These are phyloP conservation scores for Halcyon leucocephala DNA, from an alignment of 2,797 vertebrate species.

Conservation along the genomic window DNA sequence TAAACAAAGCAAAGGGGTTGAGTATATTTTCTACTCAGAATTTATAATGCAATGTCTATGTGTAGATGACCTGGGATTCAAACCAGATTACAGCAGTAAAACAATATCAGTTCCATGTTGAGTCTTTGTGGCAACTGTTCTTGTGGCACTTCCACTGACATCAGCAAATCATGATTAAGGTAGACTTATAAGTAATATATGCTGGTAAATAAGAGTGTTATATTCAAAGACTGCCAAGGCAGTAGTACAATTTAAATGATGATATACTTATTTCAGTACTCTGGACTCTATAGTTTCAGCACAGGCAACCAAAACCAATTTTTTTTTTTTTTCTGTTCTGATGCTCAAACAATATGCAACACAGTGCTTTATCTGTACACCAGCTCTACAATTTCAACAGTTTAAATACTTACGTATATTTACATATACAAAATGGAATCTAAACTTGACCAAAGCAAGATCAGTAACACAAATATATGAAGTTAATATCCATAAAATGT, in stretches of 20 bases:
- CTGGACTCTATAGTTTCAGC: background rate
- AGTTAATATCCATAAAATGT: background rate
- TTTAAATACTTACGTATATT: background rate
- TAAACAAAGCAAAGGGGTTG: background rate
- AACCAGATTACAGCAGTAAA: background rate
- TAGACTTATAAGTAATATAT: background rate
- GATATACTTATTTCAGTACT: background rate
- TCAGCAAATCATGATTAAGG: background rate
- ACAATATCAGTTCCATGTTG: background rate
- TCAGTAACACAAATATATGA: background rate
- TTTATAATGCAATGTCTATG: background rate
- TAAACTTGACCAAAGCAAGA: background rate
- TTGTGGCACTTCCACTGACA: background rate
- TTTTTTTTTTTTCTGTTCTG: background rate
- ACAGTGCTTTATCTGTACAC: background rate
- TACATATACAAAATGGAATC: background rate
- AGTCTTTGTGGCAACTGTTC: background rate
- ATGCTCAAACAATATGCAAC: background rate
- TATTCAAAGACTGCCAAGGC: background rate
- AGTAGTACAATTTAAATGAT: background rate
- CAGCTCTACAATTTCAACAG: background rate
- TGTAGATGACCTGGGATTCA: background rate
- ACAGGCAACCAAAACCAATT: background rate
- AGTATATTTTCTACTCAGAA: background rate
- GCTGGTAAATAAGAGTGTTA: background rate